Base-by-base conservation (phyloP, 2,888 invertebrate species). In the Drosophila aldrichi region DNA sequence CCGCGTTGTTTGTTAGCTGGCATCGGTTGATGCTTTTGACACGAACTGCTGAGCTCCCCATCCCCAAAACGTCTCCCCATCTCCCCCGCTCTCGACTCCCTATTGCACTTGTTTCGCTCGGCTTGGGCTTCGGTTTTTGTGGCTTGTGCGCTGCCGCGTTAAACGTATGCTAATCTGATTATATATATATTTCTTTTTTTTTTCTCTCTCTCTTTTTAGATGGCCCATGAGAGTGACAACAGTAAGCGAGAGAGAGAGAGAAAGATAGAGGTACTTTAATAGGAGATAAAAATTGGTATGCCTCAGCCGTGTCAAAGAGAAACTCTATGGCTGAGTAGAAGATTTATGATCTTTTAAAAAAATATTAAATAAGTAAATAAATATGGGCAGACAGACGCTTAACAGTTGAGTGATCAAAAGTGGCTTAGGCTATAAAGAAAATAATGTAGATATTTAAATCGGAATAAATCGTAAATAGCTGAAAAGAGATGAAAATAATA, bases 21-120 rank as follows among this genome's bases (percentile, higher is more conserved):
- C 60, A 73, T 76, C 58, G 88, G 86, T 82, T 81, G 86, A 85
- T 85, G 85, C 81, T 75, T 79, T 74, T 85, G 88, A 85, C 85
- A 85, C 79, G 81, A 85, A 72, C 85, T 72, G 70, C 79, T 85
- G 81, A 73, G 74, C 87, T 12, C 20, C 54, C 25, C n/a, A 38
- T 1, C 8, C 29, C 7, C 29, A 25, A 3, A 25, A 3, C 25
- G 25, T 25, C 38, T 2, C 16, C 16, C 8, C 25, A 5, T 4
- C 22, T 14, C n/a, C 25, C 36, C 6, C n/a, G 7, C 38, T 3
- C 40, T 22, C 22, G 9, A 14, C 3, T 12, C 56, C 41, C 57
- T n/a, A 10, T 60, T 34, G 36, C 25, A 14, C 25, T 49, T 68
- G 48, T 51, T 29, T 25, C 34, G 36, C 8, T 51, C 54, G 40